phyloP scores from a whole-genome alignment of 1,140 invertebrate genomes.

The Dryas iulia region DNA sequence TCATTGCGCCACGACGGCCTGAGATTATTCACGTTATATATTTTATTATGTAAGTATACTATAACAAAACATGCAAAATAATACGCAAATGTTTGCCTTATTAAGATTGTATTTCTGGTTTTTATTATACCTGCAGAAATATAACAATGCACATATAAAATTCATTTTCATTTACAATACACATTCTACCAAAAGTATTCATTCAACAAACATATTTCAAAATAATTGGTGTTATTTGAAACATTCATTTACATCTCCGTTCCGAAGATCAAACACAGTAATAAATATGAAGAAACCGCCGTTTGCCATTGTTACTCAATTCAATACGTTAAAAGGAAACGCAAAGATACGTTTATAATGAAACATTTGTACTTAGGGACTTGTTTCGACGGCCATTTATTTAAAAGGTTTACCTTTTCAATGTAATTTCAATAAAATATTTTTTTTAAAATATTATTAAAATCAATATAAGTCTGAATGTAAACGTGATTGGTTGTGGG shows the following conservation, averaged over 20 bases:
- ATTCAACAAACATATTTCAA: background rate
- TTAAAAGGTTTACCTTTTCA: no score
- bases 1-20: no score
- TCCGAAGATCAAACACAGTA: background rate
- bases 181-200: background rate
- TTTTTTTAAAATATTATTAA: background rate
- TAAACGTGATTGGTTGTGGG: no score
- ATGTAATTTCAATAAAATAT: background rate
- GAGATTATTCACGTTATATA: no score
- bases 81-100: no score
- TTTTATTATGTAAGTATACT: no score
- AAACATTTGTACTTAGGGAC: background rate
- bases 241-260: background rate
- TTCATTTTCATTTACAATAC: background rate
- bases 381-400: background rate
- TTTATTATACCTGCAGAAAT: no score
- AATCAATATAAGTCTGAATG: no score
- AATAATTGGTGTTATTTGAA: background rate
- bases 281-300: background rate
- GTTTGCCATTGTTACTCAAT: slow-evolving; percentile 1
- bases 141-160: no score
- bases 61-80: no score
- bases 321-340: slow-evolving; percentile 1
- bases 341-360: background rate
- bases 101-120: no score